Evolutionary conservation across 1,140 invertebrate species (phyloP).

Genomic region (Oryctes rhinoceros): DNA sequence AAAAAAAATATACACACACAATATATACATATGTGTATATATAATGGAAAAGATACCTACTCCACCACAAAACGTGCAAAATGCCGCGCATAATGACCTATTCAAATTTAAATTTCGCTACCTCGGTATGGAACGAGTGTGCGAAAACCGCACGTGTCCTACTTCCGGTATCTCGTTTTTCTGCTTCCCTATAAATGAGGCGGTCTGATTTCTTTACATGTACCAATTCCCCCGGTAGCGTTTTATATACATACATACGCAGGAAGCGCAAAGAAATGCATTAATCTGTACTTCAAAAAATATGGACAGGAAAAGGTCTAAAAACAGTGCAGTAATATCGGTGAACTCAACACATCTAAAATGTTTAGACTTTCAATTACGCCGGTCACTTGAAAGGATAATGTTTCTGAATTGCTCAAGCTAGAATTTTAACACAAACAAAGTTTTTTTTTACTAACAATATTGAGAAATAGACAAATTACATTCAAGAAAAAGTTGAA

Average conservation of each 20-base stretch:
- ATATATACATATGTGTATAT: conserved; percentile 1
- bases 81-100: conserved; percentile 18
- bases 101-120: conserved; percentile 35
- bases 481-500: too few species aligned
- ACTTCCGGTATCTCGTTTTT: conserved; percentile 29
- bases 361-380: too few species aligned
- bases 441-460: too few species aligned
- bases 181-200: neutral
- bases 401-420: too few species aligned
- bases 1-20: neutral
- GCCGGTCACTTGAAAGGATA: too few species aligned
- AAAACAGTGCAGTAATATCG: too few species aligned
- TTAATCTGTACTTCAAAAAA: neutral
- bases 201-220: neutral
- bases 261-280: neutral
- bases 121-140: conserved; percentile 23
- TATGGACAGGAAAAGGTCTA: neutral
- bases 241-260: neutral
- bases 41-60: conserved; percentile 31
- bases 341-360: too few species aligned
- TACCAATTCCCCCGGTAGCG: neutral
- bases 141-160: conserved; percentile 31
- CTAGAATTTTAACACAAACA: too few species aligned
- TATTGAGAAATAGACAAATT: too few species aligned
- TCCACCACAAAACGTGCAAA: conserved; percentile 30